Conservation (phyloP, 2,113 vertebrate genomes). For the Eolophus roseicapilla region DNA sequence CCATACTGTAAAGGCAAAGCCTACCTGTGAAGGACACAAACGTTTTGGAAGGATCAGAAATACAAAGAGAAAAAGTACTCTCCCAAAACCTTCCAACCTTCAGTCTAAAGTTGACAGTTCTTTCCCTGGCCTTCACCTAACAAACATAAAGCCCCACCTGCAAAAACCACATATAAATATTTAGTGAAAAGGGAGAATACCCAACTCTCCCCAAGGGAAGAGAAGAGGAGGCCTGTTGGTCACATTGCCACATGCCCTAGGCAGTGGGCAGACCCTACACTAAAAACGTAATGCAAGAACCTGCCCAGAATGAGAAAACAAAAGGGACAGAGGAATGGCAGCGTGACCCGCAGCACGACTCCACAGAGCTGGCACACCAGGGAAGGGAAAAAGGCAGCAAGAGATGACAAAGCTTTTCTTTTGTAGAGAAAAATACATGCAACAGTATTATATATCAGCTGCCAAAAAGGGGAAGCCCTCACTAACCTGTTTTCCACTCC, state of each 20-base stretch:
- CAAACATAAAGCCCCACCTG: not conserved
- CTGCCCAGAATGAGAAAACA: not conserved
- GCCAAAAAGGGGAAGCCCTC: not conserved
- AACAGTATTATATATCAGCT: not conserved
- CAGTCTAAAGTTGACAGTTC: not conserved
- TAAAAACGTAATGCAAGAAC: not conserved
- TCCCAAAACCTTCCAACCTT: not conserved
- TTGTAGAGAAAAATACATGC: not conserved
- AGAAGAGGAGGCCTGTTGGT: not conserved
- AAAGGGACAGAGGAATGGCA: not conserved
- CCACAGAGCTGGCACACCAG: not conserved
- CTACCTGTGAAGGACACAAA: not conserved
- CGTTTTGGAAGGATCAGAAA: not conserved
- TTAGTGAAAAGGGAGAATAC: not conserved
- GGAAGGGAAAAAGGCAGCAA: not conserved
- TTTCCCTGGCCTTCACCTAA: not conserved
- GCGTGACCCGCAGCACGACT: not conserved
- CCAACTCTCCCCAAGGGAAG: not conserved
- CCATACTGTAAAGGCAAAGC: not conserved
- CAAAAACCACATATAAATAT: not conserved
- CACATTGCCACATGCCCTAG: not conserved
- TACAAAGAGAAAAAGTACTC: not conserved
- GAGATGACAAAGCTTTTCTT: not conserved
- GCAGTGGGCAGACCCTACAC: not conserved
- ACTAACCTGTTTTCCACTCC: not conserved